Evolutionary conservation across 30 jellyfish, hydroid and myxozoan genomes (phyloP).

Genomic region (Aurelia coerulea): DNA sequence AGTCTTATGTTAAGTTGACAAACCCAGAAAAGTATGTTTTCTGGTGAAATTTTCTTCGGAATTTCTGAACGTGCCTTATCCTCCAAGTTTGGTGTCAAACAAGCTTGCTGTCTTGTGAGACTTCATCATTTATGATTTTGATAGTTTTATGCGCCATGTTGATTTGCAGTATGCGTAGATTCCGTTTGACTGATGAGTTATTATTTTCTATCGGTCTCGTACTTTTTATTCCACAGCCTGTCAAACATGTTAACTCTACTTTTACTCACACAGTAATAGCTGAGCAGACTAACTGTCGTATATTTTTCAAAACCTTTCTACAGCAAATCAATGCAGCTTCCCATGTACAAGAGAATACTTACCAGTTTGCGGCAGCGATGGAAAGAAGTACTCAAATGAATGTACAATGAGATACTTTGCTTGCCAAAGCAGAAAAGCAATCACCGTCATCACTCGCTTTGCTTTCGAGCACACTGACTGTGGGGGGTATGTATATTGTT

Average conservation of each 20-base stretch:
- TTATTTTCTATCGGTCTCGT: no score
- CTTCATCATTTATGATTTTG: no score
- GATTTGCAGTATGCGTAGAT: no score
- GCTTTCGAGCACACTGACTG: conserved; percentile 64
- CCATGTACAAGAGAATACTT: conserved; percentile 35
- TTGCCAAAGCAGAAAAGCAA: conserved; percentile 55
- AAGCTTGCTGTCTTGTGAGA: no score
- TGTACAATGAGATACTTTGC: conserved; percentile 61
- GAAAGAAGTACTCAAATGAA: conserved; percentile 39
- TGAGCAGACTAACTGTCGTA: not conserved
- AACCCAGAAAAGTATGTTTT: no score
- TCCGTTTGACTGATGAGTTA: no score
- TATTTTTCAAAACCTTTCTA: not conserved
- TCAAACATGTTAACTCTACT: not conserved
- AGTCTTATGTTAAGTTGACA: no score
- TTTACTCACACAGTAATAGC: not conserved
- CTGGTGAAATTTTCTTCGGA: no score
- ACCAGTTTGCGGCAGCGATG: conserved; percentile 82
- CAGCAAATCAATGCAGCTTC: conserved; percentile 31
- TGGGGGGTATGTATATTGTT: conserved; percentile 3
- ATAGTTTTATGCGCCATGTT: no score
- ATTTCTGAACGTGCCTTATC: no score
- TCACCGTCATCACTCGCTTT: conserved; percentile 43
- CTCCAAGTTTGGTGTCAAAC: no score
- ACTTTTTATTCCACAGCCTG: no score